Base-by-base conservation (phyloP, 2,797 vertebrate species). In the Anas bahamensis region DNA sequence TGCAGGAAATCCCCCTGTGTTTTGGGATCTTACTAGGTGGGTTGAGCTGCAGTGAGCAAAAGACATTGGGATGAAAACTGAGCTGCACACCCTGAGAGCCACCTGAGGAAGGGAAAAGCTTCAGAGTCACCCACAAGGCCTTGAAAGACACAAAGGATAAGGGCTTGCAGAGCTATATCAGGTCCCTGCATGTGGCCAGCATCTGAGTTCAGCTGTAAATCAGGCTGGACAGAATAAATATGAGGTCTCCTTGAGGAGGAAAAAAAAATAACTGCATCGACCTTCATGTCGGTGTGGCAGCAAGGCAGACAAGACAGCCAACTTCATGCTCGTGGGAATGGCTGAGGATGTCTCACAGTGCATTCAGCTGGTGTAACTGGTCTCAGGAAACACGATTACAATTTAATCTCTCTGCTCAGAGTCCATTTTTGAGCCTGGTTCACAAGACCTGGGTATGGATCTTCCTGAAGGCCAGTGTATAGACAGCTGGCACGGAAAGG, bases 11-110 rank as follows among this genome's bases (percentile, higher is more conserved):
- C 46, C 17, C 84, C 33, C 18, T 61, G 41, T 71, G 55, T 80
- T 86, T 93, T 73, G 77, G 57, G 57, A 26, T 63, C 89, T 72
- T 92, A 94, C 66, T 77, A 88, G 17, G 71, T 50, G 61, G 65
- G 77, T 35, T 0, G 0, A 83, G 48, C 22, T 29, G 13, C 61
- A 74, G 17, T n/a, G 53, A 87, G 84, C 65, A 85, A 61, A 80
- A 87, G 75, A 72, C 12, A 41, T 1, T 13, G 48, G 80, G 41
- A 80, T 23, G 59, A 81, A 72, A 92, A 65, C 37, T 23, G 90
- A 23, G 13, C 39, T 77, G 33, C 35, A 15, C 12, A 70, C 22
- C 53, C 65, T 61, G 31, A 95, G 68, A 74, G 71, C 71, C 72
- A 72, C 28, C 78, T 77, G 39, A 88, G 71, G 75, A 87, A 88